Percentiles rank a stretch among this genome's conserved stretches.
These are phyloP conservation scores for Erebia epiphron DNA, from an alignment of 2,888 invertebrate genomes.

Conservation along the genomic window DNA sequence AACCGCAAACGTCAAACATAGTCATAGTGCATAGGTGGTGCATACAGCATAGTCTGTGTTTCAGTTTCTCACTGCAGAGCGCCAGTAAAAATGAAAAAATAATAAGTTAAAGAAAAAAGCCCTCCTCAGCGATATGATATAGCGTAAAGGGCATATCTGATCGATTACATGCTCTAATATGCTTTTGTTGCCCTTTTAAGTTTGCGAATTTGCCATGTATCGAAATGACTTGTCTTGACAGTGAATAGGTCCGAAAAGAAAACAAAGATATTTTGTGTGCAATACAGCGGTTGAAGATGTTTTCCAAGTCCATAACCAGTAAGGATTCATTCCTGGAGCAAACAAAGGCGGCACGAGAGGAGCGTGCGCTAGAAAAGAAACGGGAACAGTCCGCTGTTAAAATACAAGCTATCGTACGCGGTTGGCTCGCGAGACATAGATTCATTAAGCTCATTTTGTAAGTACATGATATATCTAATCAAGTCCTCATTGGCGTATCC, in stretches of 20 bases:
- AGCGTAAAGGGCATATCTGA: conserved; percentile 11
- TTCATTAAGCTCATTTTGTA: conserved; percentile 88
- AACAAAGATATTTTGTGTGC: conserved; percentile 60
- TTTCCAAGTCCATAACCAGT: conserved; percentile 77
- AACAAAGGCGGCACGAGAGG: conserved; percentile 95
- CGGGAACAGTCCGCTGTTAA: conserved; percentile 88
- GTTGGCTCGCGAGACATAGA: conserved; percentile 87
- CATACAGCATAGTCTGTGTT: too few species aligned
- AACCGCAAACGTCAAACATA: too few species aligned
- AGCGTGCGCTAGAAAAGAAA: conserved; percentile 92
- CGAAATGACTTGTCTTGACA: conserved; percentile 52
- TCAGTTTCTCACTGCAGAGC: not conserved
- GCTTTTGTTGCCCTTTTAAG: conserved; percentile 31
- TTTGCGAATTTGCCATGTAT: conserved; percentile 38
- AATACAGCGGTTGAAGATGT: conserved; percentile 58
- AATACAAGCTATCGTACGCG: conserved; percentile 89
- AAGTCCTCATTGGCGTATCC: too few species aligned
- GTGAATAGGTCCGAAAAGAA: conserved; percentile 50
- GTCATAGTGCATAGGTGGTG: too few species aligned
- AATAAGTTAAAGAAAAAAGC: conserved; percentile 9
- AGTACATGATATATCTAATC: conserved; percentile 55
- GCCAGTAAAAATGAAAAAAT: conserved; percentile 10
- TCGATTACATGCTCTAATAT: conserved; percentile 24
- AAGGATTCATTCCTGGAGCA: conserved; percentile 93
- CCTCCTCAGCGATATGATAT: conserved; percentile 22